Evolutionary conservation across 2,888 invertebrate species (phyloP), one percentile per base, ranked within the genome.

Genomic region (Abrostola triplasia): DNA sequence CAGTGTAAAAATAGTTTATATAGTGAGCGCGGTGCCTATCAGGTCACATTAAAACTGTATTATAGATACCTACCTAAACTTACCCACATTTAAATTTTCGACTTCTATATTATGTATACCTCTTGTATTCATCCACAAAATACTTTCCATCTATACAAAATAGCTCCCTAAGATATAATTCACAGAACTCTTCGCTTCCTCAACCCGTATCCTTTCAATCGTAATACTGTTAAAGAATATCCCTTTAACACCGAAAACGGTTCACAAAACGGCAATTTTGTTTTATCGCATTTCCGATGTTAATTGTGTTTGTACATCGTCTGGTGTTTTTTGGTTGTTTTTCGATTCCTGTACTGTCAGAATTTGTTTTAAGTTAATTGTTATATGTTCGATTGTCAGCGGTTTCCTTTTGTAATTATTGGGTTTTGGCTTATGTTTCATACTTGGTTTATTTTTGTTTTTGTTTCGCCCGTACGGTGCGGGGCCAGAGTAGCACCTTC

Each of bases 161-260:
- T n/a, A n/a, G n/a, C n/a, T n/a, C n/a, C n/a, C n/a, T n/a, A n/a
- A n/a, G n/a, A n/a, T n/a, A n/a, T 13, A 13, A 47, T 47, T 24
- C 9, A 47, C 24, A 7, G 10, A 47, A 13, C 44, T 42, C 42
- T 47, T 47, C 24, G 44, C 9, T 47, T 47, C 44, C 9, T 47
- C 10, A 24, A 13, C 78, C 79, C 77, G 79, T 74, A 76, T 71
- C 65, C 65, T 70, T 64, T 50, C 62, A 75, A 68, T 70, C 69
- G 64, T 78, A 80, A 81, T 77, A 73, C 72, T 70, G 67, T 71
- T 72, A 41, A 59, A 59, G 64, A 65, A 63, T 68, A 60, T 47
- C 40, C 42, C 36, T 52, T 24, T 8, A 47, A 58, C 35, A 59
- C 54, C 40, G 47, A 58, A 52, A 70, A 42, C 47, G 44, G 44